These are phyloP conservation scores for Pseudomyrmex concolor DNA, from an alignment of 1,140 invertebrate species.

Conservation along the genomic window DNA sequence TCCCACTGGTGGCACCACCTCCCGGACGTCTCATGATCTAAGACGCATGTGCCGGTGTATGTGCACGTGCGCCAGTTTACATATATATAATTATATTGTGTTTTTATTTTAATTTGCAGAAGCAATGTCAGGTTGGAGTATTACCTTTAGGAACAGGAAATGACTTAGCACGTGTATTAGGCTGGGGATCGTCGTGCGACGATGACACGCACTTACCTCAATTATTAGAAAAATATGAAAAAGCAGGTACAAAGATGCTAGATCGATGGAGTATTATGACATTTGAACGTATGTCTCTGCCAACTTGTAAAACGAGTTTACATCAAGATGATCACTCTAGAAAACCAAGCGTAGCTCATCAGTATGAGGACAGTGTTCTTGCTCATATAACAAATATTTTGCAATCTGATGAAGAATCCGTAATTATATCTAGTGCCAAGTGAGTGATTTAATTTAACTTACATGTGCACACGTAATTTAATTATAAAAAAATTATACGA, in stretches of 20 bases:
- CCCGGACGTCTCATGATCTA: no score
- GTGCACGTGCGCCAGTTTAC: no score
- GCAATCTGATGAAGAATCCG: conserved; percentile 92
- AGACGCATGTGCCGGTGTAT: no score
- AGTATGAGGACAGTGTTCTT: conserved; percentile 93
- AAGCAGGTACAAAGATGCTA: conserved; percentile 97
- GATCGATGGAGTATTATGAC: conserved; percentile 98
- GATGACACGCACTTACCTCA: conserved; percentile 97
- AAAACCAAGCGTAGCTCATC: conserved; percentile 84
- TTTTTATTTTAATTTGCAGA: conserved; percentile 85
- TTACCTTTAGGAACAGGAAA: conserved; percentile 98
- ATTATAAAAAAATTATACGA: conserved; percentile 18
- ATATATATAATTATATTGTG: no score
- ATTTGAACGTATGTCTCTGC: conserved; percentile 90
- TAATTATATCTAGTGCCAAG: conserved; percentile 91
- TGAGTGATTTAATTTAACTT: conserved; percentile 79
- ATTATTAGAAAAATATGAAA: conserved; percentile 96
- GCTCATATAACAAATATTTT: conserved; percentile 94
- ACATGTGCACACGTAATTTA: background rate
- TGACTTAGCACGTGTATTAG: conserved; percentile 96
- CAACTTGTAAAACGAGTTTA: conserved; percentile 86
- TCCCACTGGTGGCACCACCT: no score
- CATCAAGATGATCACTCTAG: conserved; percentile 85
- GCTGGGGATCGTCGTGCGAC: conserved; percentile 98
- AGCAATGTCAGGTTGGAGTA: conserved; percentile 96